These are phyloP conservation scores for Tympanuchus pallidicinctus DNA, from an alignment of 2,113 vertebrate species.

Conservation along the genomic window DNA sequence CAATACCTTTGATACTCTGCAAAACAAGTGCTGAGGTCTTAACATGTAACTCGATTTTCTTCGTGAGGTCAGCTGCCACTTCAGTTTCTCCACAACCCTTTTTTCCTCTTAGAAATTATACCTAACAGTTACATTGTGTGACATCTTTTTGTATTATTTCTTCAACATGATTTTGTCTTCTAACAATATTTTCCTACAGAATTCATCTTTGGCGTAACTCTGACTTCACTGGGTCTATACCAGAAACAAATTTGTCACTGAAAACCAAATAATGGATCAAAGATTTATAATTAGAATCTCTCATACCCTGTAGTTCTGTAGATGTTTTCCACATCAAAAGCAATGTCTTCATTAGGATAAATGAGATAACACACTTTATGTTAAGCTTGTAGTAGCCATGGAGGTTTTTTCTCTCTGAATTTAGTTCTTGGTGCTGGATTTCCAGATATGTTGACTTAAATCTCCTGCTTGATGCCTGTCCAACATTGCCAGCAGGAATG, in stretches of 20 bases:
- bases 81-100: not conserved
- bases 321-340: conserved; percentile 31
- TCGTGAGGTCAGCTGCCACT: not conserved
- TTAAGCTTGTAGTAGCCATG: not conserved
- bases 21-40: not conserved
- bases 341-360: conserved; percentile 22
- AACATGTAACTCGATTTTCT: not conserved
- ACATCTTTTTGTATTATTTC: not conserved
- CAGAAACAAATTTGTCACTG: conserved; percentile 7
- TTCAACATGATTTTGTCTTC: not conserved
- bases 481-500: not conserved
- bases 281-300: conserved; percentile 25
- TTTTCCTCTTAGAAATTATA: not conserved
- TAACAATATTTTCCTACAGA: not conserved
- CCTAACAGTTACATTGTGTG: not conserved
- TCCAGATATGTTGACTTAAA: not conserved
- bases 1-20: not conserved
- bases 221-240: not conserved
- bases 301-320: not conserved
- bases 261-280: conserved; percentile 32
- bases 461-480: not conserved
- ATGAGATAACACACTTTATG: not conserved
- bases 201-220: not conserved
- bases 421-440: not conserved
- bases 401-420: not conserved